Base-by-base conservation (phyloP, 2,113 vertebrate genomes). In the Acanthisitta chloris region DNA sequence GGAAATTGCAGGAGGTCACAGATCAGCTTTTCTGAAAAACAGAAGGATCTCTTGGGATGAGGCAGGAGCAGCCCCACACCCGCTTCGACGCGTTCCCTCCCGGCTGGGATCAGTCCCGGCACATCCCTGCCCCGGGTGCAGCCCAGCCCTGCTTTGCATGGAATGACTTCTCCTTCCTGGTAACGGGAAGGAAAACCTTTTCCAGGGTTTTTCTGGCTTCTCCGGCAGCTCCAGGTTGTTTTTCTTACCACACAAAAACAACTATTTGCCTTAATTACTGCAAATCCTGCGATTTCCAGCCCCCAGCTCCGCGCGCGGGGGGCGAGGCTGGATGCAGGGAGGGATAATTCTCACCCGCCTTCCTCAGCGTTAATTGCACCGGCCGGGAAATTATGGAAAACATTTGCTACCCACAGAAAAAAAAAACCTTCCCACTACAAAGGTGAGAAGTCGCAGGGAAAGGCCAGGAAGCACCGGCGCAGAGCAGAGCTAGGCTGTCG, bases 261-360 rank as follows among this genome's bases (percentile, higher is more conserved):
- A 91, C 69, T 46, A 29, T 88, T 93, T 91, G 71, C 88, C 78
- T 90, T 94, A 94, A 96, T 92, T 83, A 83, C 65, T 38, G 57
- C 67, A 72, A 94, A 93, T 65, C 73, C 93, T 83, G 69, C 1
- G 10, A 36, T 89, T 90, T 88, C 88, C 95, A 92, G 69, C 94
- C 93, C 88, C 49, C 29, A 55, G 83, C 92, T 89, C 43, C 31
- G 58, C 38, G 3, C n/a, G 42, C 52, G 59, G 82, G 65, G 81
- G 84, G 86, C 1, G 58, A 69, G 88, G 58, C 73, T 40, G 86
- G 57, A 62, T 48, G 95, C 82, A 69, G 82, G 82, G 81, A 91
- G 73, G 67, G 65, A 74, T 74, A 82, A 96, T 95, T 92, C 83
- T 86, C 84, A 71, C 81, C 88, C 86, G 2, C 54, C 42, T 66